Conservation (phyloP, 2,113 vertebrate genomes). For the Grallaria varia region DNA sequence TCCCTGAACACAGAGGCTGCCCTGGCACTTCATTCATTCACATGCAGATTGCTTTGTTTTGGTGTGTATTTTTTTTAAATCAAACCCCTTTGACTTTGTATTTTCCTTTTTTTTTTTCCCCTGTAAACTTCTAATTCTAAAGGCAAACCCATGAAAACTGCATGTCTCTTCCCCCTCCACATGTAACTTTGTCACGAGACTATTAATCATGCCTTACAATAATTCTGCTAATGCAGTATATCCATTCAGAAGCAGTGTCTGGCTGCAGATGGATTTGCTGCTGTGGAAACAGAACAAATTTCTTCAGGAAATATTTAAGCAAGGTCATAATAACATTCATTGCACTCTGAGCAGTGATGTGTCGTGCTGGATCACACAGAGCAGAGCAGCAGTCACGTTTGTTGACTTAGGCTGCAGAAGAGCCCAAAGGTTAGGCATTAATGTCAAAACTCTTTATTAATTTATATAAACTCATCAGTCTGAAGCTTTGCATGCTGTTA, state of each 20-base stretch:
- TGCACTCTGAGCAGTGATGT: neutral
- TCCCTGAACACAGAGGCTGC: neutral
- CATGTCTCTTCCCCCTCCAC: neutral
- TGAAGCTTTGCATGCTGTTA: neutral
- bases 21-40: neutral
- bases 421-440: neutral
- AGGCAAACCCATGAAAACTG: neutral
- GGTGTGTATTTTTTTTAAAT: neutral
- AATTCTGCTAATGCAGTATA: neutral
- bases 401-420: neutral
- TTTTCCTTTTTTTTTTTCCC: neutral
- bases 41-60: neutral
- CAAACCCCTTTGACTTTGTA: neutral
- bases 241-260: neutral
- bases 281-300: conserved; percentile 7
- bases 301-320: conserved; percentile 16
- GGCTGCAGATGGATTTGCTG: conserved; percentile 19
- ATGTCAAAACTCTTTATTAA: neutral
- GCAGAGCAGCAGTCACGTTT: neutral
- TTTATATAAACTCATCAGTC: neutral
- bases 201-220: conserved; percentile 56
- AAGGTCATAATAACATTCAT: conserved; percentile 5
- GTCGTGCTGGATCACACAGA: neutral
- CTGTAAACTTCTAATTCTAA: conserved; percentile 33
- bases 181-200: conserved; percentile 70